These are phyloP conservation scores for Passer domesticus DNA, from an alignment of 2,113 vertebrate species.

Conservation along the genomic window DNA sequence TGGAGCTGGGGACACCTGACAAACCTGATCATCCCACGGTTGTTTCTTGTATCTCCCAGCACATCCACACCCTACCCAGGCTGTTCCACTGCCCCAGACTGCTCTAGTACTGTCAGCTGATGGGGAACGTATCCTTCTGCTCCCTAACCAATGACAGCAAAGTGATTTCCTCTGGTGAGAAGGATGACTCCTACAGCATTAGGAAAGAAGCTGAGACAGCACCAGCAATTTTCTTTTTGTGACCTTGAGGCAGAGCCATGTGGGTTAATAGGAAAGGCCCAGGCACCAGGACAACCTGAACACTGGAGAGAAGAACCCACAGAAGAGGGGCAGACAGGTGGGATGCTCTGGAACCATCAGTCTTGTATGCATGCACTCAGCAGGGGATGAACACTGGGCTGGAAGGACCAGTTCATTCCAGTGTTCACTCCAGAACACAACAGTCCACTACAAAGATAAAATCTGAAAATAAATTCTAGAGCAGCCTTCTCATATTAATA, in stretches of 20 bases:
- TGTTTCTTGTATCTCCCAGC: not conserved
- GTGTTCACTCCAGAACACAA: not conserved
- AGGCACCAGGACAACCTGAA: not conserved
- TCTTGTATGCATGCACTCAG: not conserved
- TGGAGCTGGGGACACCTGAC: not conserved
- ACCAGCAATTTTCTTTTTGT: not conserved
- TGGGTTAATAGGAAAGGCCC: not conserved
- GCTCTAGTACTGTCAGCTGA: not conserved
- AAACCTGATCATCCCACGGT: not conserved
- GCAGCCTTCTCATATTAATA: not conserved
- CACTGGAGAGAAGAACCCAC: not conserved
- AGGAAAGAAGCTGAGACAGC: not conserved
- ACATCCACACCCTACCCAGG: not conserved
- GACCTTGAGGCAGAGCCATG: not conserved
- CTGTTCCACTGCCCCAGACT: not conserved
- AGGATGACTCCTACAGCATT: not conserved
- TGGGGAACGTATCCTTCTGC: not conserved
- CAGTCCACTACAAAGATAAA: not conserved
- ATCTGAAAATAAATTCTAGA: not conserved
- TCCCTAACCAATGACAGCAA: not conserved
- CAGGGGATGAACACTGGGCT: not conserved
- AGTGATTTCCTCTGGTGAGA: not conserved
- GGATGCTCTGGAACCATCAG: not conserved
- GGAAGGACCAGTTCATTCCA: not conserved
- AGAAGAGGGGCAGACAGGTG: not conserved